Evolutionary conservation across 2,113 vertebrate species (phyloP).

Genomic region (Epinephelus cyanopodus): DNA sequence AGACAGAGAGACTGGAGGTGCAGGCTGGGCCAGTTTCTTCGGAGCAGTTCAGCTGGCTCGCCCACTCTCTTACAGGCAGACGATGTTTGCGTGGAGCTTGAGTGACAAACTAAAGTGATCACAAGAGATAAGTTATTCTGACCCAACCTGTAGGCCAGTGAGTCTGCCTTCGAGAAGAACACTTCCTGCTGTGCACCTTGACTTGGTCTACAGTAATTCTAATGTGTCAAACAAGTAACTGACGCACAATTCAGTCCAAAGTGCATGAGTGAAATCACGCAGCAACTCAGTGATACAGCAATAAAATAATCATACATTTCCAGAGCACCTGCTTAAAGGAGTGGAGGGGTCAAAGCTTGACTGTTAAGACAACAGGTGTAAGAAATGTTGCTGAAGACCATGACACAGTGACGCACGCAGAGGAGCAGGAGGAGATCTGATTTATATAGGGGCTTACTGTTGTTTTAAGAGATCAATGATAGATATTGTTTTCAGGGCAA

Average conservation of each 20-base stretch:
- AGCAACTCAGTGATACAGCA: conserved; percentile 23
- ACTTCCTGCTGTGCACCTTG: neutral
- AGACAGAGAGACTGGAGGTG: conserved; percentile 54
- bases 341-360: conserved; percentile 58
- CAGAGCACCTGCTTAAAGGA: conserved; percentile 30
- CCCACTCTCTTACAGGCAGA: conserved; percentile 47
- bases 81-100: conserved; percentile 32
- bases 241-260: neutral
- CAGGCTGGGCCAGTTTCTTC: conserved; percentile 73
- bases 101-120: conserved; percentile 41
- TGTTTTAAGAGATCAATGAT: neutral
- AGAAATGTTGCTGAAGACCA: conserved; percentile 1
- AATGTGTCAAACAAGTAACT: neutral
- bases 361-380: neutral
- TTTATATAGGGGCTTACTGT: neutral
- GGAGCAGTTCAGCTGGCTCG: conserved; percentile 60
- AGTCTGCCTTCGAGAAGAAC: neutral
- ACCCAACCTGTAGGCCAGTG: conserved; percentile 16
- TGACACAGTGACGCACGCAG: neutral
- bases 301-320: conserved; percentile 25
- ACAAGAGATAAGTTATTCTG: conserved; percentile 25
- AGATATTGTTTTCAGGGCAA: neutral
- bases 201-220: neutral
- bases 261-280: conserved; percentile 35
- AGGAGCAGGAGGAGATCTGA: neutral